These are phyloP conservation scores for Scaptomyza graminum DNA, from an alignment of 1,140 invertebrate genomes.

Conservation along the genomic window DNA sequence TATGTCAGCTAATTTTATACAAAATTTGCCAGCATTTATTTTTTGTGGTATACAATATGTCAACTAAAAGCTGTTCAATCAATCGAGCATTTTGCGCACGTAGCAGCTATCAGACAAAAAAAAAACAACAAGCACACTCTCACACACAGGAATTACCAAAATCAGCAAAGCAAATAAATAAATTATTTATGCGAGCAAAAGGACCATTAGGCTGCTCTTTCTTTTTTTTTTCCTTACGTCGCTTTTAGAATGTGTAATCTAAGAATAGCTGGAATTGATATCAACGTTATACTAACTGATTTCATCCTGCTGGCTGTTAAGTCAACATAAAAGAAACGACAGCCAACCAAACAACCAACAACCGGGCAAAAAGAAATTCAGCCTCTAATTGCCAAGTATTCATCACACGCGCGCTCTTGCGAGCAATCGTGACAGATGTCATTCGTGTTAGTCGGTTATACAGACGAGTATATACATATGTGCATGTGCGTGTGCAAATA, in stretches of 20 bases:
- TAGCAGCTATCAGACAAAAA: constrained; percentile 34
- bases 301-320: constrained; percentile 60
- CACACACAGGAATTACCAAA: constrained; percentile 46
- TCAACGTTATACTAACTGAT: constrained; percentile 70
- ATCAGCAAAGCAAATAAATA: constrained; percentile 78
- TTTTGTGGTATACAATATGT: constrained; percentile 28
- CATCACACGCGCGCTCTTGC: constrained; percentile 76
- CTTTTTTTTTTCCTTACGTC: background rate
- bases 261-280: constrained; percentile 58
- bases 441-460: constrained; percentile 37
- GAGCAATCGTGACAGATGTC: constrained; percentile 74
- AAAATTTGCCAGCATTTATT: constrained; percentile 29
- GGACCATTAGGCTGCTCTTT: background rate
- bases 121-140: constrained; percentile 11
- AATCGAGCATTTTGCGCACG: constrained; percentile 68
- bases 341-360: constrained; percentile 6
- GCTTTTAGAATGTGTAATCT: constrained; percentile 40
- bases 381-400: constrained; percentile 78
- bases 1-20: constrained; percentile 47
- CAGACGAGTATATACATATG: background rate
- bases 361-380: constrained; percentile 1
- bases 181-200: constrained; percentile 65
- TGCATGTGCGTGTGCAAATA: background rate
- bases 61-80: constrained; percentile 41
- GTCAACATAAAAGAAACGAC: constrained; percentile 62